Evolutionary conservation across 2,113 vertebrate species (phyloP).

Genomic region (Smithornis capensis): DNA sequence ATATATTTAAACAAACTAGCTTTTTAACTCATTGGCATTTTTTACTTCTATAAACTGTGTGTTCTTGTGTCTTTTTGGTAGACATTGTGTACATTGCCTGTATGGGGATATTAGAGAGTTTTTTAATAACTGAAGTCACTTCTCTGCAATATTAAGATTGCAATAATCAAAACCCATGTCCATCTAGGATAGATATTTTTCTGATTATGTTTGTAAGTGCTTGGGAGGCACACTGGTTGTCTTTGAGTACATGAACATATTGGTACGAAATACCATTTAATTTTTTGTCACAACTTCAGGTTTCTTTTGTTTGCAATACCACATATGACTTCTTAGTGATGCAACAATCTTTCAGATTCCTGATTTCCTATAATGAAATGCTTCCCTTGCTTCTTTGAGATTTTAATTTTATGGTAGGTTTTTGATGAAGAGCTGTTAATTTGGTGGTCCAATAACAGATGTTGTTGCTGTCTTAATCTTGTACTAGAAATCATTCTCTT

Average conservation of each 20-base stretch:
- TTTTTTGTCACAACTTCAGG: neutral
- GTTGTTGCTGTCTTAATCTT: neutral
- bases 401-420: neutral
- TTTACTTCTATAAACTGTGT: neutral
- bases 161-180: neutral
- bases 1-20: neutral
- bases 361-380: neutral
- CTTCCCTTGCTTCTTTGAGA: neutral
- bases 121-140: accelerated
- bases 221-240: neutral
- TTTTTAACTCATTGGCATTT: neutral
- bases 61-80: neutral
- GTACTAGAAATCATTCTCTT: neutral
- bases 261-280: neutral
- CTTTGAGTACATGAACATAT: neutral
- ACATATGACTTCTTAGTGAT: neutral
- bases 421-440: neutral
- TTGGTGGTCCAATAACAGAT: neutral
- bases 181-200: neutral
- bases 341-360: neutral
- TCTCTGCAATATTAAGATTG: neutral
- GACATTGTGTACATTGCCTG: accelerated
- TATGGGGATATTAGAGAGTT: neutral
- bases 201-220: neutral
- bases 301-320: neutral